Base-by-base conservation (phyloP, 2,113 vertebrate species). In the Hydropotes inermis region DNA sequence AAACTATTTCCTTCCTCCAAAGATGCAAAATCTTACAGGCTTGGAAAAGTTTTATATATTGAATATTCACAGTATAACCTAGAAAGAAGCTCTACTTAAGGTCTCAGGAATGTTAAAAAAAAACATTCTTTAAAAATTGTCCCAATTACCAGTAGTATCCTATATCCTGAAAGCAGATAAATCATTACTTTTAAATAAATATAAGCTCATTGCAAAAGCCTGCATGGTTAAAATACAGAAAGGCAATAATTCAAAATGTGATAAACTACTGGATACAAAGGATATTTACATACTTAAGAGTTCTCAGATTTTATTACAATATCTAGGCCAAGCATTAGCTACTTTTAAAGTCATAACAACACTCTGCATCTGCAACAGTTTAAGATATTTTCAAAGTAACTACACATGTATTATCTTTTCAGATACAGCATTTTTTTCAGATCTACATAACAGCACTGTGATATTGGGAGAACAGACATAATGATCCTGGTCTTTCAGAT, bases 1-100 rank as follows among this genome's bases (percentile, higher is more conserved):
- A 97, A 98, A 89, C 33, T 9, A 55, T 23, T 93, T 96, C 60
- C 87, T 89, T 96, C 27, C 86, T 39, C n/a, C 16, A 87, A 93
- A 91, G 45, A 95, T 19, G 89, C 17, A 95, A 87, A 95, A 91
- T 89, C 28, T 97, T 86, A 50, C 1, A 92, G 17, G 28, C 67
- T 45, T 58, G 45, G 23, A 43, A 94, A 96, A 91, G n/a, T 94
- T 90, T 91, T 82, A 60, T 14, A 12, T 52, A 70, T 47, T 91
- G 33, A 82, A 78, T 67, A 87, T 21, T 84, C 85, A 94, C 7
- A 60, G 57, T 81, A 47, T 33, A 57, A 6, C 6, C 54, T 55
- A 79, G 28, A 43, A 19, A 61, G 36, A 50, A 58, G 5, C 70
- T 87, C 64, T 87, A 87, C 52, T 81, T 94, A 93, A 79, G 58